phyloP scores from a whole-genome alignment of 1,140 invertebrate genomes.

The Drosophila ananassae region DNA sequence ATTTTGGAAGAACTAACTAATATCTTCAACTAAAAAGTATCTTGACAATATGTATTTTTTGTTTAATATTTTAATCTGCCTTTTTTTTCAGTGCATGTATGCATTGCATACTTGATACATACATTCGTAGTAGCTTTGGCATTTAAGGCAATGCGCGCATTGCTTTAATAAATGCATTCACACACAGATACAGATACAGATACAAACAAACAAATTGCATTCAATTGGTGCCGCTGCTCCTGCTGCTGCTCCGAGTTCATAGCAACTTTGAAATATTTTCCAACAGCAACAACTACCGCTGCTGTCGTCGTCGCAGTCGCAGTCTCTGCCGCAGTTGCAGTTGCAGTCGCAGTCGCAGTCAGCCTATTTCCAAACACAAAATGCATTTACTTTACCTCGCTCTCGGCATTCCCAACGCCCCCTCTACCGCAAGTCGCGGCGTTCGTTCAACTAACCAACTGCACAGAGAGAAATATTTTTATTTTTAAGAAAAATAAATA shows the following conservation, averaged over 20 bases:
- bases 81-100: slow-evolving; percentile 20
- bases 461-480: not conserved
- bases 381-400: slow-evolving; percentile 59
- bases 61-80: not conserved
- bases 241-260: slow-evolving; percentile 72
- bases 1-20: not conserved
- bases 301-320: slow-evolving; percentile 27
- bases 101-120: slow-evolving; percentile 36
- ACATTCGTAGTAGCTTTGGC: slow-evolving; percentile 66
- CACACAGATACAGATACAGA: slow-evolving; percentile 41
- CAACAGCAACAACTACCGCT: slow-evolving; percentile 61
- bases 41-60: too few relatives aligned
- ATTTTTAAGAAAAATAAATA: too few relatives aligned
- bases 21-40: not conserved
- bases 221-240: slow-evolving; percentile 75
- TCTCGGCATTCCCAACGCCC: slow-evolving; percentile 60
- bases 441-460: slow-evolving; percentile 56
- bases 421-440: slow-evolving; percentile 40
- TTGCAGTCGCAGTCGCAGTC: slow-evolving; percentile 37
- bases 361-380: slow-evolving; percentile 68
- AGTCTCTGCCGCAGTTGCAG: slow-evolving; percentile 23
- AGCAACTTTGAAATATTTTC: slow-evolving; percentile 82
- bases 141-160: slow-evolving; percentile 81
- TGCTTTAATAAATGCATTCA: slow-evolving; percentile 79
- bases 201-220: slow-evolving; percentile 68